Conservation (phyloP, 2,797 vertebrate species). For the Amblyraja radiata region DNA sequence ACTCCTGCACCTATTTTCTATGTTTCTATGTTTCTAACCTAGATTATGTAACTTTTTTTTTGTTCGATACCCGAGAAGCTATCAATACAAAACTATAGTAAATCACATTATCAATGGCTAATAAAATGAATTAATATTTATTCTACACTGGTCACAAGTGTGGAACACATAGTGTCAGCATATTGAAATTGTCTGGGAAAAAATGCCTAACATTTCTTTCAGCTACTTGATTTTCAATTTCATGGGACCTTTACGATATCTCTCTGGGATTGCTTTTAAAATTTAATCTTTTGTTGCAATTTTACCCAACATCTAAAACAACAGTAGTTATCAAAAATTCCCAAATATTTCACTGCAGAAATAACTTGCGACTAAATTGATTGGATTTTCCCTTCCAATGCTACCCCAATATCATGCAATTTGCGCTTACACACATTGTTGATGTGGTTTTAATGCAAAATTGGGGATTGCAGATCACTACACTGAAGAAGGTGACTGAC, state of each 20-base stretch:
- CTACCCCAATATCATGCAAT: background rate
- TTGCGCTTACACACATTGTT: background rate
- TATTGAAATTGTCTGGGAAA: background rate
- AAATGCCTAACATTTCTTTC: background rate
- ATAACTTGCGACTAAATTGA: background rate
- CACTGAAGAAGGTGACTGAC: no score
- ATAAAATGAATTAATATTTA: background rate
- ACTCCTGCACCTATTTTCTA: no score
- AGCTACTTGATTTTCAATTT: background rate
- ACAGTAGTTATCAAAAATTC: background rate
- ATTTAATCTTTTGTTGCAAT: background rate
- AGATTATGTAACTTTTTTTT: background rate
- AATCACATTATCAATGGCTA: background rate
- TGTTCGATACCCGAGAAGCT: background rate
- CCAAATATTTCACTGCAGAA: background rate
- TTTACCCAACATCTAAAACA: background rate
- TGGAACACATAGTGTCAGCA: background rate
- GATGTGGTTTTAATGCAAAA: background rate
- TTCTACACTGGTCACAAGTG: background rate
- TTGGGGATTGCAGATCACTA: background rate
- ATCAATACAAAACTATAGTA: background rate
- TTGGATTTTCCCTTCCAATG: background rate
- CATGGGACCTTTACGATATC: background rate
- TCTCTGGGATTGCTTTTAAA: background rate
- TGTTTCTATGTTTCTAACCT: no score